Evolutionary conservation across 2,888 invertebrate species (phyloP), one percentile per base, ranked within the genome.

Genomic region (Campopleginae sp.): DNA sequence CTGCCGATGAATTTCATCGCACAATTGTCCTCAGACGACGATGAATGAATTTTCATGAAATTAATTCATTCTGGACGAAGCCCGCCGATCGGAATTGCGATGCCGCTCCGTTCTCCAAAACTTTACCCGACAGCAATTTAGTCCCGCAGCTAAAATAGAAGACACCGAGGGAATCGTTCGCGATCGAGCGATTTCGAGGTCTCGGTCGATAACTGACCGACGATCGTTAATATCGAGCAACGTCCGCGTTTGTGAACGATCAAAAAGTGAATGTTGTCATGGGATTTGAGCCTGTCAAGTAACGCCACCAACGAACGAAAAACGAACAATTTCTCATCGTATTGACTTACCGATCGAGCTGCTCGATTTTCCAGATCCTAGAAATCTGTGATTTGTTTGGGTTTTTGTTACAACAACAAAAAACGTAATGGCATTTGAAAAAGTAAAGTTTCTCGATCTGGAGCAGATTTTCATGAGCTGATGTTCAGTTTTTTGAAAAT

Each of bases 121-220:
- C 66, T 48, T 10, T 10, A 23, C 33, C 19, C 38, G 38, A n/a
- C 1, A 42, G 10, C 17, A 48, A 46, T 68, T 27, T 58, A 48
- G 14, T 44, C 19, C 33, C 23, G 54, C 2, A 58, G 70, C 46
- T 61, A 46, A 78, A 42, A 70, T 31, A 44, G 48, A 54, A 2
- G 5, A 46, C 48, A 14, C 31, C n/a, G n/a, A 8, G n/a, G 8
- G 44, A 17, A 17, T 19, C 4, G 27, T 19, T n/a, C 27, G 7
- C 27, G 44, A 42, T 58, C 27, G 14, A 19, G 44, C 78, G 44
- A 42, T 58, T 19, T 5, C 66, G 17, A 14, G 6, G 27, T 46
- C 58, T 63, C 38, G 63, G 48, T 48, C 79, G 79, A 51, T 71
- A 79, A 79, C 27, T 71, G 23, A 71, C 42, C 79, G 48, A 48